Conservation (phyloP, 2,888 invertebrate species). For the Eristalinus aeneus region DNA sequence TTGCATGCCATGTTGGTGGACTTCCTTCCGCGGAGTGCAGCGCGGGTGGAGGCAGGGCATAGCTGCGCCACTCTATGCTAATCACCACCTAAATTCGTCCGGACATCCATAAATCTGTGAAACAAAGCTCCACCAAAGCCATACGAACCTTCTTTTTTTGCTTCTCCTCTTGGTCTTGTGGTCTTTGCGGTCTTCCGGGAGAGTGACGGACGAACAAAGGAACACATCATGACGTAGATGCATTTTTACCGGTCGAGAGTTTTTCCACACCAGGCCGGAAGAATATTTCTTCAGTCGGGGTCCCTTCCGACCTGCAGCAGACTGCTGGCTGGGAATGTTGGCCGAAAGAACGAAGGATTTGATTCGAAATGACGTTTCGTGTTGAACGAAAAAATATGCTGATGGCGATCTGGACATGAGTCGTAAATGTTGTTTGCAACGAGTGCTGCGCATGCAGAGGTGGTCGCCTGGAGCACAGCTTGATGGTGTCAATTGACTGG, state of each 20-base stretch:
- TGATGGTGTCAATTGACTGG: no score
- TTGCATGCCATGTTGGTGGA: slow-evolving; percentile 62
- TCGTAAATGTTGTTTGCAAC: not conserved
- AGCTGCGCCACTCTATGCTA: slow-evolving; percentile 51
- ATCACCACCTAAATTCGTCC: slow-evolving; percentile 64
- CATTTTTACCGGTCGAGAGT: slow-evolving; percentile 58
- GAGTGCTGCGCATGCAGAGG: not conserved
- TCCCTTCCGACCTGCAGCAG: slow-evolving; percentile 11
- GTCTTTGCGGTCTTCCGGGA: slow-evolving; percentile 50
- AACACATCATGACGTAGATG: slow-evolving; percentile 68
- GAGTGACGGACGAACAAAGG: slow-evolving; percentile 55
- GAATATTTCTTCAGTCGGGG: slow-evolving; percentile 31
- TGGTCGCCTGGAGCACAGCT: no score
- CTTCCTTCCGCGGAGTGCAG: slow-evolving; percentile 44
- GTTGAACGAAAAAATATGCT: not conserved
- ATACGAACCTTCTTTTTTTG: slow-evolving; percentile 3
- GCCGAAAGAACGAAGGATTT: slow-evolving; percentile 7
- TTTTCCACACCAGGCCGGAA: slow-evolving; percentile 21
- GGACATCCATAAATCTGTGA: slow-evolving; percentile 65
- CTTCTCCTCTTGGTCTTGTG: slow-evolving; percentile 2
- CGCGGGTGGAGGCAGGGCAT: not conserved
- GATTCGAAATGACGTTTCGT: not conserved
- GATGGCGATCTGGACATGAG: not conserved
- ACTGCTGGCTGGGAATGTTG: not conserved
- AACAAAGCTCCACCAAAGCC: slow-evolving; percentile 24